Percentiles rank a stretch among this genome's conserved stretches.
These are phyloP conservation scores for Smutsia temminckii DNA, from an alignment of 2,797 vertebrate species.

Conservation along the genomic window DNA sequence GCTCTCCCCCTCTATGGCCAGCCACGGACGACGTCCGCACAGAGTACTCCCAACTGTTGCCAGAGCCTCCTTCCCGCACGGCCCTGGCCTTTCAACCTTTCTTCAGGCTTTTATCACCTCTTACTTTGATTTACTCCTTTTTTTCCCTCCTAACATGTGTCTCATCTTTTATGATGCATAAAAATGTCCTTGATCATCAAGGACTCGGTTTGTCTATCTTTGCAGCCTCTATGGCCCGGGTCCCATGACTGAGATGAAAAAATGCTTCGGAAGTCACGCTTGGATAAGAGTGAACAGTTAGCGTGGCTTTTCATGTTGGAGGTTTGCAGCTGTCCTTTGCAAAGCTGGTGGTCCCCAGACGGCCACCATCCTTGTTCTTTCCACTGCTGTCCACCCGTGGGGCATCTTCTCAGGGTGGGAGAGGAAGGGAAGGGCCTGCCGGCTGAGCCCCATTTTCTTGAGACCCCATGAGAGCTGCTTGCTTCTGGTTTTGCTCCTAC, in stretches of 20 bases:
- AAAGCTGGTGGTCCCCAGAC: no score
- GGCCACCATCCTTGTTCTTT: neutral
- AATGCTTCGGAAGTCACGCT: neutral
- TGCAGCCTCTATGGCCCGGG: neutral
- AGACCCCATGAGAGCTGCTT: no score
- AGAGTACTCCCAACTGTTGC: neutral
- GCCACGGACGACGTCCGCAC: no score
- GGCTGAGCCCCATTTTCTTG: rapidly evolving
- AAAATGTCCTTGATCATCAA: rapidly evolving
- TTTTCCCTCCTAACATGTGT: neutral
- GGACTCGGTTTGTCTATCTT: neutral
- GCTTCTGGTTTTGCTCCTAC: neutral
- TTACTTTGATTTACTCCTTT: neutral
- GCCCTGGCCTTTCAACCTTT: rapidly evolving
- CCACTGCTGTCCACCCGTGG: no score
- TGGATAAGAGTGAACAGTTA: rapidly evolving
- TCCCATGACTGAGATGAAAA: neutral
- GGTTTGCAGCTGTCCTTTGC: rapidly evolving
- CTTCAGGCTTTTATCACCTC: neutral
- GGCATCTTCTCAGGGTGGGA: no score
- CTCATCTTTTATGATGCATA: neutral
- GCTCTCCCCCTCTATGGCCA: no score
- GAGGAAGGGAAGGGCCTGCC: neutral
- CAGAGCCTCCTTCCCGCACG: neutral
- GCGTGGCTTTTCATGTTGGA: neutral